Evolutionary conservation across 2,797 vertebrate genomes (phyloP).

Genomic region (Coccyzus lansbergi): DNA sequence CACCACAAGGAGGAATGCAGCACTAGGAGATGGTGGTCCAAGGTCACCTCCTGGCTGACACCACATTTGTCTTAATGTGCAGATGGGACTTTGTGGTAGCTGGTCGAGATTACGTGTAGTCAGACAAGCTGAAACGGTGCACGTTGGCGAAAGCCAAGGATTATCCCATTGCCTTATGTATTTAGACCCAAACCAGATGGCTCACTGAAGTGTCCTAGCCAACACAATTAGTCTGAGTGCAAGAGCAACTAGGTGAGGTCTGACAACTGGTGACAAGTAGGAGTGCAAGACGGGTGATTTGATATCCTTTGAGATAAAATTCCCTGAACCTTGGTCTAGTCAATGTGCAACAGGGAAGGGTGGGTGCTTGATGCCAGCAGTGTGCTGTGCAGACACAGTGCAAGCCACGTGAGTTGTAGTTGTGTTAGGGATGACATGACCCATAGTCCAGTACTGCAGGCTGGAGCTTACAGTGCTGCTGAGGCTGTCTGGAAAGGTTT

Average conservation of each 20-base stretch:
- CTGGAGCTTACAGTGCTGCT: background rate
- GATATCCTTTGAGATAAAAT: background rate
- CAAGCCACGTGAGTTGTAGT: background rate
- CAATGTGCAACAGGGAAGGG: background rate
- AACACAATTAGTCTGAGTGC: background rate
- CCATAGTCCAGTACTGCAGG: background rate
- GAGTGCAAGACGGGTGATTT: background rate
- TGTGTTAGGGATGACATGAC: background rate
- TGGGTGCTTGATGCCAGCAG: background rate
- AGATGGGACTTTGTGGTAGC: background rate
- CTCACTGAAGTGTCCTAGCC: background rate
- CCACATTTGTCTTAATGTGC: background rate
- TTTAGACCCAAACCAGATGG: slow-evolving; percentile 12
- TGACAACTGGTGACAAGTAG: background rate
- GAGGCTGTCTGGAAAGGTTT: background rate
- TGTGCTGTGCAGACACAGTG: background rate
- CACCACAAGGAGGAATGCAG: background rate
- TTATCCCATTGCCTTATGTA: background rate
- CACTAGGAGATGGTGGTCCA: background rate
- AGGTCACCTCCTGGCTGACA: background rate
- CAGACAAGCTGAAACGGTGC: background rate
- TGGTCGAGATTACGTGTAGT: background rate
- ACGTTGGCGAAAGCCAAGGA: background rate
- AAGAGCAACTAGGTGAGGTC: background rate
- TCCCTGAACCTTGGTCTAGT: background rate